Evolutionary conservation across 2,797 vertebrate genomes (phyloP).

Genomic region (Artibeus jamaicensis): DNA sequence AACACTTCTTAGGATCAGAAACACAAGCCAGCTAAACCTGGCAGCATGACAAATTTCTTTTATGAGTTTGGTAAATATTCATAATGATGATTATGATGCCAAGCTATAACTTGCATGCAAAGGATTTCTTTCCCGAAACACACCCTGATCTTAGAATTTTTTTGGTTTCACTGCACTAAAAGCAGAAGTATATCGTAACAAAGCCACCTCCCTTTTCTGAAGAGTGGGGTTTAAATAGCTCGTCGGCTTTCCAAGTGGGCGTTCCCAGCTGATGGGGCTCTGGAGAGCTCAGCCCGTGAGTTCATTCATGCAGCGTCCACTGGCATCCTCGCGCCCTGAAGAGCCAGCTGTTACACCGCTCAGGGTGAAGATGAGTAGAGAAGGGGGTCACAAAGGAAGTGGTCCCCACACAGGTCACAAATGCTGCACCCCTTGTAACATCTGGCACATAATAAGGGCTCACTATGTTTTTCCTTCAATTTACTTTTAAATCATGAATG

Average conservation of each 20-base stretch:
- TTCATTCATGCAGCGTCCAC: neutral
- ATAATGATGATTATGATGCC: neutral
- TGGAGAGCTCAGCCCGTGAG: neutral
- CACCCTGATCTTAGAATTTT: neutral
- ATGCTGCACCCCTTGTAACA: neutral
- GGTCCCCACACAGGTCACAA: neutral
- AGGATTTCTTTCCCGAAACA: neutral
- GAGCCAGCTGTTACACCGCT: neutral
- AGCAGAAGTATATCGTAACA: neutral
- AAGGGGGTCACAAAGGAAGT: conserved; percentile 13
- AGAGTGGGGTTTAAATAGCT: neutral
- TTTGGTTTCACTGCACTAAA: neutral
- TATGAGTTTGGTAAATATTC: neutral
- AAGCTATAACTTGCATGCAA: neutral
- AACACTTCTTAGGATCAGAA: neutral
- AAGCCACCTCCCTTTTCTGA: neutral
- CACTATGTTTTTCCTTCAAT: neutral
- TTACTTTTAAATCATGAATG: neutral
- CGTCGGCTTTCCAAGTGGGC: neutral
- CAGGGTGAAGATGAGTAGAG: neutral
- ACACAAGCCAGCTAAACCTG: neutral
- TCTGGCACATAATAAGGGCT: neutral
- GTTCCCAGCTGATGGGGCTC: neutral
- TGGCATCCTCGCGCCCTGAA: neutral
- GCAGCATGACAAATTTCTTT: neutral